Evolutionary conservation across 2,888 invertebrate genomes (phyloP).

Genomic region (Sympetrum striolatum): DNA sequence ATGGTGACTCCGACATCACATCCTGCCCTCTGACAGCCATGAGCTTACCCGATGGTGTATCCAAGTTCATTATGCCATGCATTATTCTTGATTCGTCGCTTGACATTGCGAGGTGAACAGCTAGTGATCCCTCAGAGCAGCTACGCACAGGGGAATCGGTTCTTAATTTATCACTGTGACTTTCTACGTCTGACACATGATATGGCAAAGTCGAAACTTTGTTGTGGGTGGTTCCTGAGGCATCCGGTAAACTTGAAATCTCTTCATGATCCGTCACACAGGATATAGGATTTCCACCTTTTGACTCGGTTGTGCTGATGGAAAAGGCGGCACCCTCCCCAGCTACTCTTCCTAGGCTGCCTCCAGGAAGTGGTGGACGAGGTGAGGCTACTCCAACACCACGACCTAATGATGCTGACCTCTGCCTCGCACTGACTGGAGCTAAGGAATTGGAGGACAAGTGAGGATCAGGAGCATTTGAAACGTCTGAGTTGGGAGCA

Average conservation of each 20-base stretch:
- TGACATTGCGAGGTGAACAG: not conserved
- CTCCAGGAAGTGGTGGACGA: not conserved
- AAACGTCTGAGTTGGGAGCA: not conserved
- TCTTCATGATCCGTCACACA: not conserved
- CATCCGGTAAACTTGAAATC: not conserved
- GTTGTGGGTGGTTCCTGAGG: not conserved
- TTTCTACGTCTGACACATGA: not conserved
- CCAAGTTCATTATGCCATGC: not conserved
- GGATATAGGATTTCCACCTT: not conserved
- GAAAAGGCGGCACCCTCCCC: slow-evolving; percentile 16
- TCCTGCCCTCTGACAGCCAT: not conserved
- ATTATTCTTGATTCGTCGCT: not conserved
- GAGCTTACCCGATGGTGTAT: not conserved
- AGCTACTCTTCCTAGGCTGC: not conserved
- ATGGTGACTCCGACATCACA: not conserved
- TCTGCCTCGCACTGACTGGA: not conserved
- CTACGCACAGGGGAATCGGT: not conserved
- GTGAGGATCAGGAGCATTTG: not conserved
- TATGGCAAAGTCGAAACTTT: not conserved
- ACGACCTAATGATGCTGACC: slow-evolving; percentile 10
- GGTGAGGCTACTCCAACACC: not conserved
- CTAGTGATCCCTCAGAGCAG: slow-evolving; percentile 17
- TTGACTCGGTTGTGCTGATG: not conserved
- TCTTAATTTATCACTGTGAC: not conserved
- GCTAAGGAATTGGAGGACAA: not conserved